Percentiles rank a stretch among this genome's conserved stretches.
These are phyloP conservation scores for Potamarius usumacintae DNA, from an alignment of 2,113 vertebrate species.

Conservation along the genomic window DNA sequence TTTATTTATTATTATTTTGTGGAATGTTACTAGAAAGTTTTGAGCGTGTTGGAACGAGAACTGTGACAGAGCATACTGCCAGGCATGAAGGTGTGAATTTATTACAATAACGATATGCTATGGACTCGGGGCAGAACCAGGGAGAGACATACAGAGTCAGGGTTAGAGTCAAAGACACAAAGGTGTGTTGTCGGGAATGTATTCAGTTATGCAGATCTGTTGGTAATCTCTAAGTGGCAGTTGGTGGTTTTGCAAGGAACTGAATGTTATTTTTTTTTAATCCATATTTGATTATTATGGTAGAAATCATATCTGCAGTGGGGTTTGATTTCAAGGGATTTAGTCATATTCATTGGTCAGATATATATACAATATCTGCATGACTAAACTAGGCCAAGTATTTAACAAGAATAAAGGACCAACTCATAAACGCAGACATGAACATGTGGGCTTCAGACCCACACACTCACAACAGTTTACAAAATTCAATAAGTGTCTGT, in stretches of 20 bases:
- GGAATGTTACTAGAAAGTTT: not conserved
- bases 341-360: conserved; percentile 24
- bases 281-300: conserved; percentile 55
- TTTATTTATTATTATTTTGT: not conserved
- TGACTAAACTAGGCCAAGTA: conserved; percentile 31
- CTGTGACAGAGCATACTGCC: not conserved
- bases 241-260: conserved; percentile 55
- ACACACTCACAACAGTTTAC: not conserved
- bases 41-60: not conserved
- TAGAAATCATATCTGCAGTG: conserved; percentile 45
- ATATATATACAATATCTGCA: conserved; percentile 18
- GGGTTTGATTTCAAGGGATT: conserved; percentile 30
- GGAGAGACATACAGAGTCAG: not conserved
- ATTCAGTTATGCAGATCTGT: not conserved
- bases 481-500: not conserved
- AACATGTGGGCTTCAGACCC: conserved; percentile 17
- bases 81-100: not conserved
- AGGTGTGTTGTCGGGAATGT: not conserved
- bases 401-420: conserved; percentile 26
- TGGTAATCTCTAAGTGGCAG: conserved; percentile 17
- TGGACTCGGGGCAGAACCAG: not conserved
- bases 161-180: not conserved
- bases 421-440: conserved; percentile 18
- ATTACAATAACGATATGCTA: not conserved
- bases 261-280: conserved; percentile 31